Conservation (phyloP, 2,113 vertebrate species). For the Entelurus aequoreus region DNA sequence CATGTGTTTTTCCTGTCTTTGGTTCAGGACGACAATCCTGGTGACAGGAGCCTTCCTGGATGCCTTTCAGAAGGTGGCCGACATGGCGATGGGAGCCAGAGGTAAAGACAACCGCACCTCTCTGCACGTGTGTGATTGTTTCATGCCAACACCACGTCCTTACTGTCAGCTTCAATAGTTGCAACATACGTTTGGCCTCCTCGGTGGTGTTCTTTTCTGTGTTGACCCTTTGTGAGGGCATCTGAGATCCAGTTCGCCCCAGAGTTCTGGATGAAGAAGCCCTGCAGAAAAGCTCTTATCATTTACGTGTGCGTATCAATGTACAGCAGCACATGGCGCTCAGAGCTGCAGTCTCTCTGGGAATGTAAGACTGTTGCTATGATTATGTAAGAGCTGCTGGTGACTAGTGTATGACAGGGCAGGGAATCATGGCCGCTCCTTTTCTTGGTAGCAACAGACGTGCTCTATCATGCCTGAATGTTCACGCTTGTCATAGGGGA, state of each 20-base stretch:
- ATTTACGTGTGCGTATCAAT: too few relatives aligned
- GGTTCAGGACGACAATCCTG: slow-evolving; percentile 73
- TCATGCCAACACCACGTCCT: too few relatives aligned
- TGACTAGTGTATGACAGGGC: slow-evolving; percentile 10
- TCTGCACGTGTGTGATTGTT: neutral
- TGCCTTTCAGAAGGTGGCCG: slow-evolving; percentile 81
- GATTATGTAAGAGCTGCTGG: too few relatives aligned
- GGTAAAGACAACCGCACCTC: slow-evolving; percentile 49
- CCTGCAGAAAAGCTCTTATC: too few relatives aligned
- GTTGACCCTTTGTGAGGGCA: too few relatives aligned
- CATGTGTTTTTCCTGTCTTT: slow-evolving; percentile 9
- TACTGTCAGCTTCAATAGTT: too few relatives aligned
- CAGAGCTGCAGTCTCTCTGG: too few relatives aligned
- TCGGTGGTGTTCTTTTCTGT: too few relatives aligned
- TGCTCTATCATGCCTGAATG: slow-evolving; percentile 20
- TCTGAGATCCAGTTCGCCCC: too few relatives aligned
- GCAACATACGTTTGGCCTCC: too few relatives aligned
- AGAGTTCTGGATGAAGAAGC: too few relatives aligned
- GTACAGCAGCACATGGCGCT: too few relatives aligned
- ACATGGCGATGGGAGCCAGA: slow-evolving; percentile 79
- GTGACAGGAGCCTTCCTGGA: slow-evolving; percentile 78
- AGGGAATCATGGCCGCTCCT: slow-evolving; percentile 37
- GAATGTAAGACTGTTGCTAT: slow-evolving; percentile 7
- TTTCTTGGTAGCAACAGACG: slow-evolving; percentile 8
- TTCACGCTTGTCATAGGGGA: neutral